Base-by-base conservation (phyloP, 1,140 invertebrate genomes). In the Campoletis sonorensis region DNA sequence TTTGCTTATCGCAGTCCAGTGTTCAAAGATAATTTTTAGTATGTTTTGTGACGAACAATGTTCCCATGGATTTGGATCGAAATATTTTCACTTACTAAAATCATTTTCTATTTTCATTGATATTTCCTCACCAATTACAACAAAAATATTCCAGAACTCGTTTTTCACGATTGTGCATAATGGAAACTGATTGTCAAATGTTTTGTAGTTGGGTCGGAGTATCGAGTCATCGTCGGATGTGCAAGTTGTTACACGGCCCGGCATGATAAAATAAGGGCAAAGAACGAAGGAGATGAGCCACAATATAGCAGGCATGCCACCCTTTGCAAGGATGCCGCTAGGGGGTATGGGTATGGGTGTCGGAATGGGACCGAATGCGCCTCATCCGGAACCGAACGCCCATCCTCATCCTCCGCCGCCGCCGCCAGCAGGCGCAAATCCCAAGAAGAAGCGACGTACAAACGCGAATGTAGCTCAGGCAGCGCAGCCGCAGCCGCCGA, bases 401-500 rank as follows among this genome's bases (percentile, higher is more conserved):
- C 92, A 92, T 85, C 90, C 91, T 82, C 89, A 91, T 84, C 91
- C 92, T 81, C 90, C 92, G 81, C 88, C 92, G 49, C 86, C 91
- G 84, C 88, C 91, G 82, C 91, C 93, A 45, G 90, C 93, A 68
- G 92, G 92, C 82, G 92, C 92, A 18, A 93, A 93, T 86, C 94
- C 94, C n/a, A 95, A 94, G 85, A 95, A 95, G 85, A 95, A 94
- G 82, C 86, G 94, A 84, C 89, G 94, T 61, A 93, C 93, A 11
- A 92, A 92, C 81, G 89, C 93, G 26, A 91, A 90, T 72, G 89
- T 92, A 76, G 87, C 91, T 68, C 92, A 92, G 81, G 88, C 91
- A 81, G 85, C 92, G 23, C 91, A 92, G 37, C 92, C 93, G 76
- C 93, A 92, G 81, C 92, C 93, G 33, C 92, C 93, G 18, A 89